These are phyloP conservation scores for Okapia johnstoni DNA, from an alignment of 2,113 vertebrate genomes.

Conservation along the genomic window DNA sequence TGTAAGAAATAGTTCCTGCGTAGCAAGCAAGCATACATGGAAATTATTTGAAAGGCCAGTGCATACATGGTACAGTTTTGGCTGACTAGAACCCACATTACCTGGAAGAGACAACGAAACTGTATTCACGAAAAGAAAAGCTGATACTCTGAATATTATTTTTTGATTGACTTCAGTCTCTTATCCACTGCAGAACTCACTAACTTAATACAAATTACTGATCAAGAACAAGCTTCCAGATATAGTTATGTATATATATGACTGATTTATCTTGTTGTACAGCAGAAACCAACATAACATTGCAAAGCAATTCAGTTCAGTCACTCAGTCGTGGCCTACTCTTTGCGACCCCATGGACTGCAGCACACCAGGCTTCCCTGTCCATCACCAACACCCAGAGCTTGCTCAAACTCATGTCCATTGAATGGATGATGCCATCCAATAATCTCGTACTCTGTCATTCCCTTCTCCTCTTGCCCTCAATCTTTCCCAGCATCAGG, in stretches of 20 bases:
- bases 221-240: background rate
- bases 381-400: background rate
- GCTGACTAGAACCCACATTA: background rate
- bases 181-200: background rate
- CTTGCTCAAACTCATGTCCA: background rate
- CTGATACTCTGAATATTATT: background rate
- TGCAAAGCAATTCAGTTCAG: background rate
- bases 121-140: background rate
- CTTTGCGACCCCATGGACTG: background rate
- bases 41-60: background rate
- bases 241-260: background rate
- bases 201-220: background rate
- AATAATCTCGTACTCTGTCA: background rate
- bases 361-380: background rate
- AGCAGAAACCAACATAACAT: background rate
- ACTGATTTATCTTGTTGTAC: background rate
- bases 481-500: background rate
- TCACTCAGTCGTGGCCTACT: background rate
- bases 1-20: background rate
- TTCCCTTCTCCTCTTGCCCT: background rate
- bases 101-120: background rate
- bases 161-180: background rate
- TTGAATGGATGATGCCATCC: background rate
- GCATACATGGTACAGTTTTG: background rate
- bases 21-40: background rate